phyloP scores from a whole-genome alignment of 2,797 vertebrate genomes.

The Lithobates sylvaticus region DNA sequence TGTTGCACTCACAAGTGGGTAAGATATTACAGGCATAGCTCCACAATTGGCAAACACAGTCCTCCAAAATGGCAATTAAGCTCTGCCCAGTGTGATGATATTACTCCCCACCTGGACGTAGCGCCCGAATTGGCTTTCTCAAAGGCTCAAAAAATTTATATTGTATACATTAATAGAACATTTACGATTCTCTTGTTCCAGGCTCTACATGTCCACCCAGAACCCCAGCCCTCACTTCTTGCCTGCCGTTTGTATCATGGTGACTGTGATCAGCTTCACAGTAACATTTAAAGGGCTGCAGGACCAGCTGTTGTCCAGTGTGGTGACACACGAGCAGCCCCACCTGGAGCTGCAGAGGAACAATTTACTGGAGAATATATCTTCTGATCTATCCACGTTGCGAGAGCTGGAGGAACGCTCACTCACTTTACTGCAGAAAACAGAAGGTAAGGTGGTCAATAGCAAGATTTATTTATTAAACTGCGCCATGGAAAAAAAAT shows the following conservation, averaged over 20 bases:
- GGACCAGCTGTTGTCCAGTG: conserved; percentile 72
- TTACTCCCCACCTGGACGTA: no score
- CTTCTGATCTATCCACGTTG: conserved; percentile 66
- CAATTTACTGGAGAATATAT: conserved; percentile 68
- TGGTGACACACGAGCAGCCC: conserved; percentile 69
- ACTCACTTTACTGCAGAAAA: conserved; percentile 70
- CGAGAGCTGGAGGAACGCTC: conserved; percentile 71
- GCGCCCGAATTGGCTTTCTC: no score
- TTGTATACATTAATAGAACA: no score
- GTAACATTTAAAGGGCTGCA: conserved; percentile 72
- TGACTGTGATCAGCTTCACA: conserved; percentile 73
- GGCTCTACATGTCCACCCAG: conserved; percentile 71
- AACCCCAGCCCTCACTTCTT: conserved; percentile 69
- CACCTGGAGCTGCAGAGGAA: conserved; percentile 69
- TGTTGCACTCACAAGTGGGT: no score
- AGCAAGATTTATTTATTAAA: not conserved
- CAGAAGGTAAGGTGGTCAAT: conserved; percentile 65
- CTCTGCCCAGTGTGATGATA: no score
- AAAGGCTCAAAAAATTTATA: no score
- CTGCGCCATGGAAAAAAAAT: no score
- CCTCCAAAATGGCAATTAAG: no score
- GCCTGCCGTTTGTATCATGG: conserved; percentile 67
- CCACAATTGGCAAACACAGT: no score
- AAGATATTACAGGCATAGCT: no score
- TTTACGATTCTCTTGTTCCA: conserved; percentile 43